These are phyloP conservation scores for Alaudala cheleensis DNA, from an alignment of 2,113 vertebrate genomes.

Conservation along the genomic window DNA sequence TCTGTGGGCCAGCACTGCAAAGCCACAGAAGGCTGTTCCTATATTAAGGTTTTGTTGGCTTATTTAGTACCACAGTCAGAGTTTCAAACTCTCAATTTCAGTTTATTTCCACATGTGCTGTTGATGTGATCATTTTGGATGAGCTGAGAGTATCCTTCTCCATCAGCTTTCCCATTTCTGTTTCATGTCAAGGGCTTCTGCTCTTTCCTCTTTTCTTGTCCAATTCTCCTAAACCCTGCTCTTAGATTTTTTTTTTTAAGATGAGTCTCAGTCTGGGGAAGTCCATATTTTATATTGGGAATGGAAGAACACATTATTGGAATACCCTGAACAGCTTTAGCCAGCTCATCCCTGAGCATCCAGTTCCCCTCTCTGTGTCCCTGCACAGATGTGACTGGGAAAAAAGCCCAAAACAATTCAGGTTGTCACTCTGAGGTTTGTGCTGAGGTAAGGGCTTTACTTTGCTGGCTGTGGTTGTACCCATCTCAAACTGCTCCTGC, in stretches of 20 bases:
- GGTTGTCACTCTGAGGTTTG: neutral
- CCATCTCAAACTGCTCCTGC: neutral
- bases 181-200: neutral
- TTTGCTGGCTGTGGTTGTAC: neutral
- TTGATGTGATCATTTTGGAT: neutral
- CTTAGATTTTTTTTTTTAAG: neutral
- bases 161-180: neutral
- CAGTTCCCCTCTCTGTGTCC: neutral
- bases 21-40: neutral
- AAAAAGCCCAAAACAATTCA: accelerated
- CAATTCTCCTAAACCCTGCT: neutral
- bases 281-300: neutral
- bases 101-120: neutral
- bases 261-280: neutral
- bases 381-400: neutral
- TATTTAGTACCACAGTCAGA: accelerated
- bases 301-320: neutral
- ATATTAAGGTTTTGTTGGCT: neutral
- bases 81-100: neutral
- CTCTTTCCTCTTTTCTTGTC: neutral
- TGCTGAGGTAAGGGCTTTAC: neutral
- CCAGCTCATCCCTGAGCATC: neutral
- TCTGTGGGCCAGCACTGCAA: neutral
- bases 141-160: neutral
- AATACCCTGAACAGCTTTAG: neutral